phyloP scores from a whole-genome alignment of 2,888 invertebrate species.

The Nomada flava region DNA sequence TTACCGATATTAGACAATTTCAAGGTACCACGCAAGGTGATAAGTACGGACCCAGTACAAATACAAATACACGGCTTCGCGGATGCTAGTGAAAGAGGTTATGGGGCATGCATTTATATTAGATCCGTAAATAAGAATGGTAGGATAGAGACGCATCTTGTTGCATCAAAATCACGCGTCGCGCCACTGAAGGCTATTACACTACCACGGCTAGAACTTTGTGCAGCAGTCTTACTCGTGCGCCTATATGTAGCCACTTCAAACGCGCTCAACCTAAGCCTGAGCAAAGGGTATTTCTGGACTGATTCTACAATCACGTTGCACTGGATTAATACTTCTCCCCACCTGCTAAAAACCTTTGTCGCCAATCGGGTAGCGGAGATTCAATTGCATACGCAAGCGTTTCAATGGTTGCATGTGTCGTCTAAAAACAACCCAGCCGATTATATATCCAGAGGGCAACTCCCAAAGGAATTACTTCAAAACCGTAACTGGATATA shows the following conservation, averaged over 20 bases:
- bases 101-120: constrained; percentile 20
- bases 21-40: neutral
- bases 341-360: constrained; percentile 8
- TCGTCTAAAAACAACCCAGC: constrained; percentile 19
- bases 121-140: neutral
- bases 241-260: neutral
- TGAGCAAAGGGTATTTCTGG: neutral
- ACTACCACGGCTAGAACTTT: constrained; percentile 24
- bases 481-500: neutral
- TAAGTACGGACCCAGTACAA: accelerated
- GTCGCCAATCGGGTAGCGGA: constrained; percentile 18
- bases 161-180: constrained; percentile 35
- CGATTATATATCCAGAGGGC: constrained; percentile 6
- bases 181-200: constrained; percentile 22
- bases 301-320: constrained; percentile 1
- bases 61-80: constrained; percentile 33
- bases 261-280: neutral
- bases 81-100: constrained; percentile 23
- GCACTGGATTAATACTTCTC: neutral
- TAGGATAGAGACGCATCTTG: neutral
- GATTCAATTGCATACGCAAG: neutral
- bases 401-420: constrained; percentile 14
- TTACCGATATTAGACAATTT: too few relatives aligned
- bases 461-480: neutral
- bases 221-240: neutral